phyloP scores from a whole-genome alignment of 2,797 vertebrate species.

The Gila robusta region DNA sequence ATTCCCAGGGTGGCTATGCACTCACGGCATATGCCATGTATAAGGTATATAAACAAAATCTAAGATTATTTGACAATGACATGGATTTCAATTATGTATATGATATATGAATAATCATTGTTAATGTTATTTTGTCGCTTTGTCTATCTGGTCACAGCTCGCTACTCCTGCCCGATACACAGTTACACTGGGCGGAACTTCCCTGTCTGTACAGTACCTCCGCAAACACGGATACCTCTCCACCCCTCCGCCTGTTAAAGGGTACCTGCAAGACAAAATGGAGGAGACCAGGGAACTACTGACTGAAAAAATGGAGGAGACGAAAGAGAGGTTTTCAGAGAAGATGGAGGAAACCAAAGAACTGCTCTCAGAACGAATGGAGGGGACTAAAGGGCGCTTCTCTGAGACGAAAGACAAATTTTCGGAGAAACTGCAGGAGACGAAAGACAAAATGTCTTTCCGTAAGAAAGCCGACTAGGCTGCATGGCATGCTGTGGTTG shows the following conservation, averaged over 20 bases:
- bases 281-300: conserved; percentile 91
- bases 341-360: conserved; percentile 87
- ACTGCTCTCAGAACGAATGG: conserved; percentile 74
- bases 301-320: conserved; percentile 92
- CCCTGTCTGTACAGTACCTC: conserved; percentile 90
- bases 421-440: conserved; percentile 83
- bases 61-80: not conserved
- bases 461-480: conserved; percentile 84
- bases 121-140: not conserved
- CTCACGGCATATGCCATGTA: conserved; percentile 97
- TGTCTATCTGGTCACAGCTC: conserved; percentile 77
- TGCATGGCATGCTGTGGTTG: not conserved
- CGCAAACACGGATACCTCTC: conserved; percentile 89
- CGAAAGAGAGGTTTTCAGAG: conserved; percentile 84
- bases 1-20: conserved; percentile 93
- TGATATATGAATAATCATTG: not conserved
- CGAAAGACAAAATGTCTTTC: conserved; percentile 88
- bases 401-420: conserved; percentile 74
- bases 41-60: conserved; percentile 82
- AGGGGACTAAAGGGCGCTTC: conserved; percentile 86
- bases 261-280: conserved; percentile 95
- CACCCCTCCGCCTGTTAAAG: conserved; percentile 92
- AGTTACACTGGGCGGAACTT: conserved; percentile 92
- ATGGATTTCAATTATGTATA: not conserved
- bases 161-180: conserved; percentile 95